phyloP scores from a whole-genome alignment of 2,888 invertebrate genomes.

The Agrochola litura region DNA sequence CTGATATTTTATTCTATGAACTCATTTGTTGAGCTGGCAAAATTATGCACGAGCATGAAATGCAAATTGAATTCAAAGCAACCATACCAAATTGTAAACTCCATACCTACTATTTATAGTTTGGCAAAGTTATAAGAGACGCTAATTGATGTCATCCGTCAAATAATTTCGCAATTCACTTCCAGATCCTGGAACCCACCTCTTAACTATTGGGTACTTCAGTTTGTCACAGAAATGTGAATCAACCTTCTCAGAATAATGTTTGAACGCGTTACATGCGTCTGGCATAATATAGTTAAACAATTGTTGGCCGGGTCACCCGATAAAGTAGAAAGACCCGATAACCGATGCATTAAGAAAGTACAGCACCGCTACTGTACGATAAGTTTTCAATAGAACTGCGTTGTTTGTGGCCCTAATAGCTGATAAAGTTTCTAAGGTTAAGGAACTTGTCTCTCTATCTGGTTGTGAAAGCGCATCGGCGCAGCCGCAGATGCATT shows the following conservation, averaged over 20 bases:
- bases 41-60: slow-evolving; percentile 46
- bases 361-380: slow-evolving; percentile 75
- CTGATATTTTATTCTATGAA: slow-evolving; percentile 56
- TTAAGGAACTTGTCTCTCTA: slow-evolving; percentile 73
- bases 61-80: slow-evolving; percentile 44
- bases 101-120: slow-evolving; percentile 10
- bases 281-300: slow-evolving; percentile 72
- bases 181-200: slow-evolving; percentile 36
- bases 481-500: slow-evolving; percentile 81
- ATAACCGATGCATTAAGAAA: slow-evolving; percentile 84
- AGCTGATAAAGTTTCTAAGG: slow-evolving; percentile 77
- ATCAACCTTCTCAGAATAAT: slow-evolving; percentile 70
- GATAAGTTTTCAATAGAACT: slow-evolving; percentile 74
- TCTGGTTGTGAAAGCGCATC: slow-evolving; percentile 72
- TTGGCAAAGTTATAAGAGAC: slow-evolving; percentile 8
- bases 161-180: slow-evolving; percentile 36
- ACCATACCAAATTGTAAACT: slow-evolving; percentile 12
- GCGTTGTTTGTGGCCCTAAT: slow-evolving; percentile 73
- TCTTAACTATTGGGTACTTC: not conserved
- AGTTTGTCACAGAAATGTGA: slow-evolving; percentile 55
- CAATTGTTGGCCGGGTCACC: slow-evolving; percentile 82
- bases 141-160: slow-evolving; percentile 41
- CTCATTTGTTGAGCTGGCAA: slow-evolving; percentile 46
- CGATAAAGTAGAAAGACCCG: slow-evolving; percentile 82
- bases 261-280: slow-evolving; percentile 68